A percentile compares a stretch with the other conserved stretches of the same genome.
Conservation (phyloP, 2,797 vertebrate genomes). For the Etheostoma nigrum region DNA sequence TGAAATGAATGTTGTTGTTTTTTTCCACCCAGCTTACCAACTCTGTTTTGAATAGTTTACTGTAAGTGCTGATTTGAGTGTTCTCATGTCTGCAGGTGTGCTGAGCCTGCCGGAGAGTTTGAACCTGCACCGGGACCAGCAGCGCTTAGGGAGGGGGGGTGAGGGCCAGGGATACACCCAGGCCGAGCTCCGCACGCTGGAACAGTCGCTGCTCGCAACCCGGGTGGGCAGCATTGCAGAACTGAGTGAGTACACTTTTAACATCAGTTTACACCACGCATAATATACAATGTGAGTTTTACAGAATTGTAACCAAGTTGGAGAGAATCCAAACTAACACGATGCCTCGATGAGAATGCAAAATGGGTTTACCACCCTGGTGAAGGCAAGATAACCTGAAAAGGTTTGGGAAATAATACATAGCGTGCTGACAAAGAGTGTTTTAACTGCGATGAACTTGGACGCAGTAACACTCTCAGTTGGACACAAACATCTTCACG, state of each 20-base stretch:
- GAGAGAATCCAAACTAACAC: too few species aligned
- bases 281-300: too few species aligned
- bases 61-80: constrained; percentile 30
- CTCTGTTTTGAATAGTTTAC: neutral
- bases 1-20: constrained; percentile 8
- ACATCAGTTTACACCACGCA: too few species aligned
- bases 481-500: too few species aligned
- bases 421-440: too few species aligned
- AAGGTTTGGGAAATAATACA: too few species aligned
- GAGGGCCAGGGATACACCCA: constrained; percentile 92
- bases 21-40: neutral
- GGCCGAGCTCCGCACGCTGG: constrained; percentile 94
- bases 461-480: too few species aligned
- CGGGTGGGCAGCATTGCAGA: constrained; percentile 97
- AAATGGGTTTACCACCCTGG: too few species aligned
- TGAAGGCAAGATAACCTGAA: too few species aligned
- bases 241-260: constrained; percentile 90
- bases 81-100: constrained; percentile 85
- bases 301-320: too few species aligned
- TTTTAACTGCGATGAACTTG: too few species aligned
- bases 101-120: constrained; percentile 95
- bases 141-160: constrained; percentile 87
- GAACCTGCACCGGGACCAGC: constrained; percentile 94
- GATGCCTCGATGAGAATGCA: too few species aligned
- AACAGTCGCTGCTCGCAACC: constrained; percentile 95